Base-by-base conservation (phyloP, 2,888 invertebrate genomes). In the Candidula unifasciata region DNA sequence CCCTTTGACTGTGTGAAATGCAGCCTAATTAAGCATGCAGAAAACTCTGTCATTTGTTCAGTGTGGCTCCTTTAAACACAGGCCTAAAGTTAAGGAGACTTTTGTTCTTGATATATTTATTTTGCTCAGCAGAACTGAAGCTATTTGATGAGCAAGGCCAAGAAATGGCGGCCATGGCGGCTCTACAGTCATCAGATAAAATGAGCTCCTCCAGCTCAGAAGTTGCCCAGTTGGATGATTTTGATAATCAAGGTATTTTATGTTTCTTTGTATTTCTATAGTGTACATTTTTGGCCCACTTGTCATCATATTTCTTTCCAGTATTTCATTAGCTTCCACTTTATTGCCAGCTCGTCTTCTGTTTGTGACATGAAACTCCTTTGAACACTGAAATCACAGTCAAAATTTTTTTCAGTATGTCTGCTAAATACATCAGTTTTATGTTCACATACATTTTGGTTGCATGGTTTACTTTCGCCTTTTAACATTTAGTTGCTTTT, bases 161-260 rank as follows among this genome's bases (percentile, higher is more conserved):
- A 6, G 79, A 85, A 3, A 57, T 64, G 57, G 85, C 84, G 27
- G 80, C 76, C 74, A 80, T 83, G 82, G 76, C 71, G 82, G 76
- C 71, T 27, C 52, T 85, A 64, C 83, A 77, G 16, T 66, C 64
- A 24, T 89, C 89, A 76, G 91, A 91, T 82, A 90, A 90, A 83
- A 84, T 89, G 78, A 92, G 91, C 84, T 90, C 90, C 30, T 91
- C 92, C 64, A 91, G 91, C 83, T 91, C 91, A 30, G 92, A 92
- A 85, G 89, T 90, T 81, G 91, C 91, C 37, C 91, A 91, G 80
- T 86, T 91, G 69, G 92, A 92, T 79, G 92, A 92, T 86, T 89
- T 91, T 85, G 88, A 87, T 66, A 88, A 88, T 27, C 88, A 90
- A 91, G 91, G 91, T 91, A 90, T 74, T 80, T 82, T 18, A 18